Evolutionary conservation across 2,888 invertebrate genomes (phyloP).

Genomic region (Philhelius pedissequus): DNA sequence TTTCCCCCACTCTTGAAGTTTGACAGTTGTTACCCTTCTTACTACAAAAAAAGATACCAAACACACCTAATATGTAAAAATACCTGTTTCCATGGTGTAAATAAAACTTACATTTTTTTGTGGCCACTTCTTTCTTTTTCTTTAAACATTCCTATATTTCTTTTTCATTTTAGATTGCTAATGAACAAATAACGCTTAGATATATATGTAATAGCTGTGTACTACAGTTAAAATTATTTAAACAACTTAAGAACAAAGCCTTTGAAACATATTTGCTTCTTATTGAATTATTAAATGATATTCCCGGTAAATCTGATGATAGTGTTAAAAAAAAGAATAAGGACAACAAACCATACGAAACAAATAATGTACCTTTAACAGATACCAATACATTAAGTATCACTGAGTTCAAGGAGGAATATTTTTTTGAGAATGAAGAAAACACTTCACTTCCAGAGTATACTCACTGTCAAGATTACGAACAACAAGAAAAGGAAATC

Average conservation of each 20-base stretch:
- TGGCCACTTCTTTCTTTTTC: too few relatives aligned
- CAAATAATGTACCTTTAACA: neutral
- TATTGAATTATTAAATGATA: neutral
- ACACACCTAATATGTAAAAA: too few relatives aligned
- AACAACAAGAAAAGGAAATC: neutral
- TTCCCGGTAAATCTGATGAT: neutral
- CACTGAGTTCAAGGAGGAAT: neutral
- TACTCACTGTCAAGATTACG: neutral
- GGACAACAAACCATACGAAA: neutral
- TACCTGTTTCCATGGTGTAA: too few relatives aligned
- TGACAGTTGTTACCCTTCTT: too few relatives aligned
- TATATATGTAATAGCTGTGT: constrained; percentile 73
- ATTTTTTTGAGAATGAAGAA: neutral
- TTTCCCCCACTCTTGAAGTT: too few relatives aligned
- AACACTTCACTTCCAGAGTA: neutral
- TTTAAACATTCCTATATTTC: too few relatives aligned
- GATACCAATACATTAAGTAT: neutral
- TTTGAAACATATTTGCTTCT: constrained; percentile 59
- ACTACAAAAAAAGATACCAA: too few relatives aligned
- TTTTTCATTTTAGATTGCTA: constrained; percentile 52
- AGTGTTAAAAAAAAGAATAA: neutral
- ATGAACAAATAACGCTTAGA: constrained; percentile 59
- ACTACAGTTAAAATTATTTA: constrained; percentile 73
- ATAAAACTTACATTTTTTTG: too few relatives aligned
- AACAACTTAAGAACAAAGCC: constrained; percentile 71